Evolutionary conservation across 1,140 invertebrate species (phyloP).

Genomic region (Archegozetes longisetosus): DNA sequence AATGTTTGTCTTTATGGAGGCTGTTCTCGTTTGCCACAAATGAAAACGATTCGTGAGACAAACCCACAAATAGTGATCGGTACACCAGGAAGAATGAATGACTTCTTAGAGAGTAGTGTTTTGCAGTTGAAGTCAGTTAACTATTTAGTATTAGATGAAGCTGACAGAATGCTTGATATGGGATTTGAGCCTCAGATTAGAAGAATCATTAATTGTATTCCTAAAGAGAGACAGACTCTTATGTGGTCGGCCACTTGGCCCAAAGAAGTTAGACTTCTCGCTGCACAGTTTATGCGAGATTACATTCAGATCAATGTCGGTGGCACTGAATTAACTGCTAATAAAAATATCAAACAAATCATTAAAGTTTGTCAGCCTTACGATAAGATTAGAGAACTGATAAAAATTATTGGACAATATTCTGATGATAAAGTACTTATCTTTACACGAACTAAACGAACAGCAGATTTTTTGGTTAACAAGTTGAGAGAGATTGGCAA

Average conservation of each 20-base stretch:
- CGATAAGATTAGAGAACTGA: constrained; percentile 19
- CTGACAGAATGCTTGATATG: constrained; percentile 42
- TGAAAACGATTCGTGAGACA: constrained; percentile 27
- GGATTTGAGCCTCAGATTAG: constrained; percentile 39
- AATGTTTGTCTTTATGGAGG: constrained; percentile 97
- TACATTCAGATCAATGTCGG: constrained; percentile 39
- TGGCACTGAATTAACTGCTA: constrained; percentile 35
- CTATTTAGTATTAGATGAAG: constrained; percentile 36
- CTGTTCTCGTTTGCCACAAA: constrained; percentile 59
- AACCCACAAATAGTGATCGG: constrained; percentile 84
- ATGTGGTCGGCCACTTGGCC: constrained; percentile 26
- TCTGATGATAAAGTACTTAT: constrained; percentile 29
- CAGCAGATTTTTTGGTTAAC: constrained; percentile 36
- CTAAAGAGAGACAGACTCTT: constrained; percentile 24
- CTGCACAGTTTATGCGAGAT: constrained; percentile 35
- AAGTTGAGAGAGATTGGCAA: constrained; percentile 30
- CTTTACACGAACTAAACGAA: constrained; percentile 41
- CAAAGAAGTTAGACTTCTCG: constrained; percentile 37
- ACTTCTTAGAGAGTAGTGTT: constrained; percentile 58
- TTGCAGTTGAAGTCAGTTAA: constrained; percentile 33
- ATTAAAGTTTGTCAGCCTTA: constrained; percentile 30
- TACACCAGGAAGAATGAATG: constrained; percentile 76
- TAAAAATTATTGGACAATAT: background rate
- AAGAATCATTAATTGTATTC: constrained; percentile 41
- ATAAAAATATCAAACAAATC: constrained; percentile 41